Base-by-base conservation (phyloP, 2,113 vertebrate species). In the Varanus salvator region DNA sequence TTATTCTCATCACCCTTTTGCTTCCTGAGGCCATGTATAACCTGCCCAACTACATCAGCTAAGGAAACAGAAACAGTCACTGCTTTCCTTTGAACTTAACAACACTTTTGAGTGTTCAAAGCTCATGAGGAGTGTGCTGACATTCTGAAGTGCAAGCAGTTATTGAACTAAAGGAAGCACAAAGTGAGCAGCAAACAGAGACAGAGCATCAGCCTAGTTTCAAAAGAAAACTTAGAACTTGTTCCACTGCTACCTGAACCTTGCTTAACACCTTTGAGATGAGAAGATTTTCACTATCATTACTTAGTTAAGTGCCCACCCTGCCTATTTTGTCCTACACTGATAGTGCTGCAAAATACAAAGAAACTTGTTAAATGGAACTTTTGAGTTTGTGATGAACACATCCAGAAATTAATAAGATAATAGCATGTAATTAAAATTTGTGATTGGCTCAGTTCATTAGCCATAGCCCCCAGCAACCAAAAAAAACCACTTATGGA, bases 381-480 rank as follows among this genome's bases (percentile, higher is more conserved):
- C 34, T 80, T n/a, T 69, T 80, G 31, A n/a, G 71, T 88, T 86
- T 80, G 66, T 80, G 54, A 34, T 48, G 4, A 69, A 69, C 76
- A 52, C n/a, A 80, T 69, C 50, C 90, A 94, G 92, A 80, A 83
- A 86, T 90, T 93, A 90, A 90, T 64, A 89, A 93, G 91, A 92
- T 90, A 94, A 85, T 87, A 93, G 94, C 76, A 92, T 86, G 86
- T 44, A 91, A 87, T 89, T 94, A 91, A 93, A 94, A 92, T 86
- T 88, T 92, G 85, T 89, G 85, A 54, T 87, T 90, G 64, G 60
- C 78, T 84, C 66, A 88, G 19, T 84, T 90, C 92, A 83, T 76
- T 74, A 92, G 92, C 88, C 84, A 84, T 31, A 84, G 69, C 75
- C 77, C 34, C 6, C 77, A 31, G 80, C 77, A 50, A 0, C 60